Conservation (phyloP, 2,797 vertebrate genomes). For the Myotis vivesi region DNA sequence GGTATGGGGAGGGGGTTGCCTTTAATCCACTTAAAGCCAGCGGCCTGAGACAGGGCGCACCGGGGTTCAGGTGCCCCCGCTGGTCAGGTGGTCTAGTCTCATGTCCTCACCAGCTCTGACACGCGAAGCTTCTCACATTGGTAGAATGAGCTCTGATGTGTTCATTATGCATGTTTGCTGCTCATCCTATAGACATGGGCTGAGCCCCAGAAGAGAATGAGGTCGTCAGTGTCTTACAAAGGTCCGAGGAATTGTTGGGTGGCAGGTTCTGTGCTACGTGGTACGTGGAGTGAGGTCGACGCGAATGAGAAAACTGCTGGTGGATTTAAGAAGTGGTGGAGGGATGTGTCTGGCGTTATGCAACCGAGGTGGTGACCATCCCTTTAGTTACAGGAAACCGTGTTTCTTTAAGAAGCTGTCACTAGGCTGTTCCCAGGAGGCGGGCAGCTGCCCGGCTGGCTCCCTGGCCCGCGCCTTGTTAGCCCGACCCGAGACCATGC, state of each 20-base stretch:
- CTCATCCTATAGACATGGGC: not conserved
- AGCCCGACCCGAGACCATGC: too few species aligned
- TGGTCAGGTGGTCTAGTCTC: not conserved
- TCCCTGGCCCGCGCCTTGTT: not conserved
- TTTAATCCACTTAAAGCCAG: not conserved
- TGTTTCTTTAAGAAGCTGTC: not conserved
- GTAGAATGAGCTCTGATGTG: not conserved
- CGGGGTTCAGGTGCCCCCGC: not conserved
- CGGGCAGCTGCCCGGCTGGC: not conserved
- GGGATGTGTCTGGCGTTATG: not conserved
- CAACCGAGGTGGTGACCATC: not conserved
- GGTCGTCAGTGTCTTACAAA: not conserved
- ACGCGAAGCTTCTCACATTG: not conserved
- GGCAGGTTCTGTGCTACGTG: slow-evolving; percentile 72
- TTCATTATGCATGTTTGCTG: not conserved
- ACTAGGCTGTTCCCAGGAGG: not conserved
- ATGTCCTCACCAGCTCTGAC: not conserved
- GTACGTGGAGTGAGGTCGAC: slow-evolving; percentile 57
- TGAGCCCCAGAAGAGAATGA: not conserved
- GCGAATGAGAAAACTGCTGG: not conserved
- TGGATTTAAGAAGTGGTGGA: slow-evolving; percentile 60
- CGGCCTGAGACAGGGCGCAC: not conserved
- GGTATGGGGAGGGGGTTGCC: not conserved
- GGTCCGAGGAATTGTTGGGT: slow-evolving; percentile 29
- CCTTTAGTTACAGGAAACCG: slow-evolving; percentile 18